Base-by-base conservation (phyloP, 2,888 invertebrate genomes). In the Pantelozetes paolii region DNA sequence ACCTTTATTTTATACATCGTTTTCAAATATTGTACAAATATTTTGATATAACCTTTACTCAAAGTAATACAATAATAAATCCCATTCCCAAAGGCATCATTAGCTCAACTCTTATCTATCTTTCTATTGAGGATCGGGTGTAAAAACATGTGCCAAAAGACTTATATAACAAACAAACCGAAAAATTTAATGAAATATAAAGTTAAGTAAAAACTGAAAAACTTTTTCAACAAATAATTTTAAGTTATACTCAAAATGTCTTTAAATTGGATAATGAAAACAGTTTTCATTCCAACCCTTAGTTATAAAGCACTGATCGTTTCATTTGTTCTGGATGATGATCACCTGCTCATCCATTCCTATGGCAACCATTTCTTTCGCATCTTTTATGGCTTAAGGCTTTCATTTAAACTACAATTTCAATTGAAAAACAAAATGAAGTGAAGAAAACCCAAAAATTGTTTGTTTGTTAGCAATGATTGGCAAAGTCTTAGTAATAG, bases 71-170 rank as follows among this genome's bases (percentile, higher is more conserved):
- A 11, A 54, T 54, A 23, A 54, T 54, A 54, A 54, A 54, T 59
- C 28, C 59, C 30, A 59, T 59, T 59, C 59, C 59, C 59, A 59
- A 32, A 9, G 59, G 59, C 11, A 59, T 59, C 59, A 59, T 59
- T 59, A 59, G 59, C 6, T 15, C 45, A 2, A 30, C 28, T 59
- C 30, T 30, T 30, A 30, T 30, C 28, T 30, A 18, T 30, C 13
- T 18, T 18, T 3, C 2, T 8, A 9, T 20, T 20, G 23, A 45
- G 45, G 1, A 20, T 23, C 54, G 18, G 54, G 18, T 26, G 1
- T 54, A 54, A 50, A 50, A 50, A 26, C 50, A 50, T 50, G 5
- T 36, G 36, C 36, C 50, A 18, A 54, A 13, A 54, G 23, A 9
- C 28, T 2, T 20, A 23, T 3, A 54, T 13, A 54, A 20, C 23